phyloP scores from a whole-genome alignment of 1,140 invertebrate species.

The Aricia agestis region DNA sequence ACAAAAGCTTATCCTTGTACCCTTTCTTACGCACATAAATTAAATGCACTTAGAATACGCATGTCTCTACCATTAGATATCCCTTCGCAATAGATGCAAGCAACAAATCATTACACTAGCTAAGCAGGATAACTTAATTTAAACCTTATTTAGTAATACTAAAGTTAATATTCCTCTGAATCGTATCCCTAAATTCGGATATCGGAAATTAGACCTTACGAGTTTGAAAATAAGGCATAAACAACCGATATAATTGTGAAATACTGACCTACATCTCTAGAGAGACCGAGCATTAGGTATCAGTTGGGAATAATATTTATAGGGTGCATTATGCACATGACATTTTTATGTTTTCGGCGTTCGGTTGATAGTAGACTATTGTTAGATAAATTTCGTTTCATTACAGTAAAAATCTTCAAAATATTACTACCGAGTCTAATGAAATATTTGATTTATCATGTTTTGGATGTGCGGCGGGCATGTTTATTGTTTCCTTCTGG shows the following conservation, averaged over 20 bases:
- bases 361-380: constrained; percentile 51
- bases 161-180: neutral
- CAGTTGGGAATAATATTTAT: constrained; percentile 72
- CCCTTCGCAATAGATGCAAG: constrained; percentile 48
- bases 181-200: constrained; percentile 16
- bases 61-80: constrained; percentile 59
- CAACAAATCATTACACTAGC: constrained; percentile 55
- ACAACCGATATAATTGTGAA: constrained; percentile 43
- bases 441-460: constrained; percentile 5
- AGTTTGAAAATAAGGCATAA: constrained; percentile 38
- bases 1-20: constrained; percentile 57
- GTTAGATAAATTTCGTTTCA: constrained; percentile 46
- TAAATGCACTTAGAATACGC: constrained; percentile 51
- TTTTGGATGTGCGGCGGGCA: neutral
- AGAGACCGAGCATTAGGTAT: constrained; percentile 65
- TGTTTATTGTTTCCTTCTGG: too few relatives aligned
- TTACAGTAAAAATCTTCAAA: constrained; percentile 31
- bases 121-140: constrained; percentile 14
- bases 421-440: constrained; percentile 20
- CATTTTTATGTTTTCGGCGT: constrained; percentile 71
- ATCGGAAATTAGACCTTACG: constrained; percentile 42
- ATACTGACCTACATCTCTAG: constrained; percentile 71
- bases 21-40: constrained; percentile 65
- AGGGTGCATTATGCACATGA: constrained; percentile 73
- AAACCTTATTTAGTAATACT: constrained; percentile 25